These are phyloP conservation scores for Gorsachius magnificus DNA, from an alignment of 2,797 vertebrate species.

Conservation along the genomic window DNA sequence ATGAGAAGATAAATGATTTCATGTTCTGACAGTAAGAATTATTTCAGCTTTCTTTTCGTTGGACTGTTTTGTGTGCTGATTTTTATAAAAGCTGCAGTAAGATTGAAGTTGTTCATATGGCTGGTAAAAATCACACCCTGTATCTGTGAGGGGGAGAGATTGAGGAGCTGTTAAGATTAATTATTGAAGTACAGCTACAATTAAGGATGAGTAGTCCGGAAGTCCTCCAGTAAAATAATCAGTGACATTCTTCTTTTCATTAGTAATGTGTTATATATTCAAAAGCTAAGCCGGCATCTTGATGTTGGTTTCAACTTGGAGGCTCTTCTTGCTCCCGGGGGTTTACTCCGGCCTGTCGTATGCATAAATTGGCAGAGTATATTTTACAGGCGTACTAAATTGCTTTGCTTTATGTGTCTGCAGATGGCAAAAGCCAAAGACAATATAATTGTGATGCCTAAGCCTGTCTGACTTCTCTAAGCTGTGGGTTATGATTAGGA, in stretches of 20 bases:
- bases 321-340: neutral
- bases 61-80: neutral
- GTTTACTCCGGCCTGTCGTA: neutral
- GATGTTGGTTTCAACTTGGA: neutral
- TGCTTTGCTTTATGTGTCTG: neutral
- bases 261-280: neutral
- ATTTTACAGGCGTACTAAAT: neutral
- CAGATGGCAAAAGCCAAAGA: neutral
- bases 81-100: neutral
- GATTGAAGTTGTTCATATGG: neutral
- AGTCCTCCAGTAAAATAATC: neutral
- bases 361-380: neutral
- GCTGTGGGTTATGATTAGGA: neutral
- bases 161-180: slow-evolving; percentile 32
- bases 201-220: slow-evolving; percentile 55
- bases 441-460: neutral
- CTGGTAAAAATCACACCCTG: neutral
- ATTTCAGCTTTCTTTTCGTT: neutral
- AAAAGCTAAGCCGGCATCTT: neutral
- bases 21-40: neutral
- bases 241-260: neutral
- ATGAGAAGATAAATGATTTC: neutral
- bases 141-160: neutral
- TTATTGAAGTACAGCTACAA: slow-evolving; percentile 6
- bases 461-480: neutral